Percentiles rank a stretch among this genome's conserved stretches.
Evolutionary conservation across 1,140 invertebrate species (phyloP).

Genomic region (Microplitis mediator): DNA sequence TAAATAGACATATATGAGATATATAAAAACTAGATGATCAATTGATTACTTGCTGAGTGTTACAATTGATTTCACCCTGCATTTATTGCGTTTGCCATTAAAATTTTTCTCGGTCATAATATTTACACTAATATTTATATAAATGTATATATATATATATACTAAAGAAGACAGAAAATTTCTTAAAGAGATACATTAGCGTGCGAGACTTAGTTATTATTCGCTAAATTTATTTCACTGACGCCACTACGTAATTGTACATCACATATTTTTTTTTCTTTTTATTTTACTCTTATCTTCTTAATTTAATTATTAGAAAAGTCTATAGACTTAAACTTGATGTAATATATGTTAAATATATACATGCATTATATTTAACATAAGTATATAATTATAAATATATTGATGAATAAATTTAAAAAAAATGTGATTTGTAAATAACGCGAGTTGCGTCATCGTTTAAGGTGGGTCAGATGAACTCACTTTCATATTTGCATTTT

Average conservation of each 20-base stretch:
- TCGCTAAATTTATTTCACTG: conserved; percentile 21
- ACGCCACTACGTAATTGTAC: conserved; percentile 5
- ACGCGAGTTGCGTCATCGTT: no score
- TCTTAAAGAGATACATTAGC: not conserved
- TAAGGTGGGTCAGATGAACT: no score
- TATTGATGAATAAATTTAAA: no score
- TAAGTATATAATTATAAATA: no score
- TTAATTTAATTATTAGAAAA: no score
- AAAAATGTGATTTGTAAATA: no score
- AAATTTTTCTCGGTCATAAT: not conserved
- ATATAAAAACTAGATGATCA: not conserved
- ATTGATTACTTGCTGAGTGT: conserved; percentile 13
- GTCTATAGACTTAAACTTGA: no score
- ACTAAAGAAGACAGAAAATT: not conserved
- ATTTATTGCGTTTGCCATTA: not conserved
- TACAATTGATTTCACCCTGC: conserved; percentile 23
- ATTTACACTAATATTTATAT: not conserved
- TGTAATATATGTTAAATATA: no score
- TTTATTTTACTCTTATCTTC: not conserved
- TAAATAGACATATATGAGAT: no score
- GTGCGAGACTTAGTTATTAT: not conserved
- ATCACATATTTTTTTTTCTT: not conserved
- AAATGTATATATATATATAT: not conserved
- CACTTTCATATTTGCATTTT: no score
- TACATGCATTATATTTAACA: no score